A percentile compares a stretch with the other conserved stretches of the same genome.
Evolutionary conservation across 2,888 invertebrate species (phyloP).

Genomic region (Rhingia rostrata): DNA sequence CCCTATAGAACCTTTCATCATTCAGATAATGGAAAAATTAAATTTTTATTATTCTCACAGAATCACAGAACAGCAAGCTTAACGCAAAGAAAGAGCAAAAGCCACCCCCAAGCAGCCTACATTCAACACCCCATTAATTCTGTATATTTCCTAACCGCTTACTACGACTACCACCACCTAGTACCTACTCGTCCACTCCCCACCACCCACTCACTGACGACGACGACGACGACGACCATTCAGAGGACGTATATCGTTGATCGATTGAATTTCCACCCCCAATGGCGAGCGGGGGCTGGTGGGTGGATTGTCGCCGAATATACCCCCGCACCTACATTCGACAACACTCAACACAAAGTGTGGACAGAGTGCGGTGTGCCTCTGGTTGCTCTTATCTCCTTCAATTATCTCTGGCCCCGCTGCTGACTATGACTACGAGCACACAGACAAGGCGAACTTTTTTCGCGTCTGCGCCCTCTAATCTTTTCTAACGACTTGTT

Average conservation of each 20-base stretch:
- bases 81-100: slow-evolving; percentile 47
- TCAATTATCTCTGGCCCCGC: slow-evolving; percentile 80
- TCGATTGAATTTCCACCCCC: slow-evolving; percentile 71
- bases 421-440: slow-evolving; percentile 41
- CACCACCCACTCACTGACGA: slow-evolving; percentile 47
- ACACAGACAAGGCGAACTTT: slow-evolving; percentile 62
- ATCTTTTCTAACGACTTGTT: slow-evolving; percentile 57
- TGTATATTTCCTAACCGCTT: slow-evolving; percentile 50
- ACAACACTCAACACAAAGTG: slow-evolving; percentile 37
- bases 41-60: slow-evolving; percentile 69
- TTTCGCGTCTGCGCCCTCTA: slow-evolving; percentile 70
- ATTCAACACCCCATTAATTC: slow-evolving; percentile 69
- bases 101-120: slow-evolving; percentile 41
- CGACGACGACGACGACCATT: slow-evolving; percentile 51
- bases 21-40: slow-evolving; percentile 74
- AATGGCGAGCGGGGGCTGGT: not conserved
- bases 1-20: slow-evolving; percentile 62
- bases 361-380: slow-evolving; percentile 71
- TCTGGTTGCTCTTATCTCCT: slow-evolving; percentile 81
- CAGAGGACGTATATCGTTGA: slow-evolving; percentile 71
- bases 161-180: slow-evolving; percentile 10
- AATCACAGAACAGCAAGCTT: slow-evolving; percentile 38
- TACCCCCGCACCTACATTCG: slow-evolving; percentile 39
- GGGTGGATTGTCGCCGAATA: slow-evolving; percentile 47
- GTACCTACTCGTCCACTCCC: slow-evolving; percentile 18